Evolutionary conservation across 2,888 invertebrate genomes (phyloP), one percentile per base, ranked within the genome.

Genomic region (Ommatoiulus sabulosus): DNA sequence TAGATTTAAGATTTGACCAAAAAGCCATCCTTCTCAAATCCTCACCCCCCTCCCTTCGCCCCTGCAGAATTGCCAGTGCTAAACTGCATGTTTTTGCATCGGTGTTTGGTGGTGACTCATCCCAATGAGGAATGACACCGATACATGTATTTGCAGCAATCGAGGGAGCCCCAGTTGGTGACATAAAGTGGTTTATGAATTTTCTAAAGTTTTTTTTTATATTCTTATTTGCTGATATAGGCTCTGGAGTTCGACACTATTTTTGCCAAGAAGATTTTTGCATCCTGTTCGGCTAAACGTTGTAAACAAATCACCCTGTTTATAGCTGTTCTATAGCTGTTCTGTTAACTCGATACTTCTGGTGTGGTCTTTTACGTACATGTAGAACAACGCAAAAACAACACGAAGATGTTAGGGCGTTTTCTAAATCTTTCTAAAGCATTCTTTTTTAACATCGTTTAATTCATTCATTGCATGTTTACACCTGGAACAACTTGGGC

Each of bases 1-100:
- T 72, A 72, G 72, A 72, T 72, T 72, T 72, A 72, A 20, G 72
- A 72, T 72, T 72, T 72, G 72, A 72, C 72, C 72, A 72, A 24
- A 72, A 72, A 72, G 72, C 72, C 72, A 72, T 72, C 72, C 72
- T 72, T 20, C 72, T 24, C 20, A 72, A 72, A 72, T 72, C 72
- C 10, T 72, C 20, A 72, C 52, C 6, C 24, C 15, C 63, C 63
- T 17, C 72, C 24, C 20, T 24, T 20, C 72, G 24, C 24, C 72
- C 72, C 72, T 24, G 72, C 20, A 72, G 72, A 24, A 72, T 72
- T 72, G 24, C 63, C 20, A 63, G n/a, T 20, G n/a, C 63, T 1
- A 7, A 63, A 63, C 72, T 72, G 1, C 24, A 8, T 72, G 20
- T 72, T 24, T 72, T 72, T 20, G 72, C 24, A 72, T 24, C 24